Evolutionary conservation across 2,888 invertebrate genomes (phyloP).

Genomic region (Linnaemya vulpina): DNA sequence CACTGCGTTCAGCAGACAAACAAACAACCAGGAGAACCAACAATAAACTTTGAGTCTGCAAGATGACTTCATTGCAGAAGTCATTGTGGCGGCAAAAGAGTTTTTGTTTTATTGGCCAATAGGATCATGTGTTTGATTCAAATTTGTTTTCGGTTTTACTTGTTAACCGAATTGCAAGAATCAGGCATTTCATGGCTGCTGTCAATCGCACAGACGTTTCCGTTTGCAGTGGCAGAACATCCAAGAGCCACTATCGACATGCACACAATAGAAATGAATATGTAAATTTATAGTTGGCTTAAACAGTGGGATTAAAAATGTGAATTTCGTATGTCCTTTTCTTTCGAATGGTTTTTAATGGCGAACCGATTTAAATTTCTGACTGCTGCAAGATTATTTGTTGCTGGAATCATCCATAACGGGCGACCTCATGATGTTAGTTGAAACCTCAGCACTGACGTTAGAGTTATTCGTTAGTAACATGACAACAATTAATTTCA

Average conservation of each 20-base stretch:
- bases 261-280: background rate
- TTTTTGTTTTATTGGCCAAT: slow-evolving; percentile 64
- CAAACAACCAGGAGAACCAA: background rate
- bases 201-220: background rate
- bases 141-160: slow-evolving; percentile 65
- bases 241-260: background rate
- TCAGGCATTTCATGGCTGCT: background rate
- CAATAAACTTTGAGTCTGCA: slow-evolving; percentile 29
- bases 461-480: slow-evolving; percentile 26
- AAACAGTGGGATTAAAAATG: slow-evolving; percentile 44
- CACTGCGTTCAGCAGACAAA: background rate
- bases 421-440: slow-evolving; percentile 15
- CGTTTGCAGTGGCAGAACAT: background rate
- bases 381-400: slow-evolving; percentile 6
- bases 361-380: slow-evolving; percentile 51
- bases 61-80: slow-evolving; percentile 68
- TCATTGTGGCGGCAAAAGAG: slow-evolving; percentile 70
- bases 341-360: slow-evolving; percentile 14
- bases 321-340: background rate
- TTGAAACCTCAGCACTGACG: slow-evolving; percentile 23
- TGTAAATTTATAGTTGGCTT: slow-evolving; percentile 5
- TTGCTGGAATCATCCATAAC: slow-evolving; percentile 45
- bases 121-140: slow-evolving; percentile 52
- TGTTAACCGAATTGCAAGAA: slow-evolving; percentile 27
- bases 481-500: background rate